Conservation (phyloP, 2,113 vertebrate species). For the Fulica atra region DNA sequence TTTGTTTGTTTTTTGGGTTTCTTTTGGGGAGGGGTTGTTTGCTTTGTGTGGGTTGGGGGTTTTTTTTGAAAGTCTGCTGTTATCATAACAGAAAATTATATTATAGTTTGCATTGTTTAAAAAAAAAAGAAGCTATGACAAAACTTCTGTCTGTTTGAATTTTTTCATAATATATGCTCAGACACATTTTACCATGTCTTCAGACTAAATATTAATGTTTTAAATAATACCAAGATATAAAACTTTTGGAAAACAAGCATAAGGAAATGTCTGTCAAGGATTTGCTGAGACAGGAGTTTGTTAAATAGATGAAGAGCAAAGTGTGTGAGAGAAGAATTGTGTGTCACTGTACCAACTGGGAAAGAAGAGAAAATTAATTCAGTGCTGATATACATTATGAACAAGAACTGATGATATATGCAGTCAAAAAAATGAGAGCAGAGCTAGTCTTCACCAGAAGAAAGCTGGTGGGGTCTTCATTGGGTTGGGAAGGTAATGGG, state of each 20-base stretch:
- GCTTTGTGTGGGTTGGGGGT: not conserved
- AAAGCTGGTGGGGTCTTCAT: not conserved
- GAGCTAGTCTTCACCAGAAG: not conserved
- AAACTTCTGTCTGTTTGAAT: not conserved
- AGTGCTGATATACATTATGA: not conserved
- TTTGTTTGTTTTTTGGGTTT: not conserved
- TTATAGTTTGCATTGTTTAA: not conserved
- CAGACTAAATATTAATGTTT: slow-evolving; percentile 2
- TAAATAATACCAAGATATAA: not conserved
- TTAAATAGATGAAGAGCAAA: slow-evolving; percentile 27
- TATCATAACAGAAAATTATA: not conserved
- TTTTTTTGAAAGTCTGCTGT: not conserved
- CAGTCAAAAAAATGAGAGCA: not conserved
- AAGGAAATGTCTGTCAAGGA: not conserved
- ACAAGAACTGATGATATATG: not conserved
- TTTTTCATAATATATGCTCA: not conserved
- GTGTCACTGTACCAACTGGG: not conserved
- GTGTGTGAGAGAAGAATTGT: not conserved
- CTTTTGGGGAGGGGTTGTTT: too few relatives aligned
- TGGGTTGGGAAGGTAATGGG: not conserved
- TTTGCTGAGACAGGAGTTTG: not conserved
- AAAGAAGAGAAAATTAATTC: not conserved
- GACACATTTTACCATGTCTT: not conserved
- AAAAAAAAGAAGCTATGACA: not conserved
- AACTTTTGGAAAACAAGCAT: not conserved